These are phyloP conservation scores for Siphamia tubifer DNA, from an alignment of 2,113 vertebrate species.

Conservation along the genomic window DNA sequence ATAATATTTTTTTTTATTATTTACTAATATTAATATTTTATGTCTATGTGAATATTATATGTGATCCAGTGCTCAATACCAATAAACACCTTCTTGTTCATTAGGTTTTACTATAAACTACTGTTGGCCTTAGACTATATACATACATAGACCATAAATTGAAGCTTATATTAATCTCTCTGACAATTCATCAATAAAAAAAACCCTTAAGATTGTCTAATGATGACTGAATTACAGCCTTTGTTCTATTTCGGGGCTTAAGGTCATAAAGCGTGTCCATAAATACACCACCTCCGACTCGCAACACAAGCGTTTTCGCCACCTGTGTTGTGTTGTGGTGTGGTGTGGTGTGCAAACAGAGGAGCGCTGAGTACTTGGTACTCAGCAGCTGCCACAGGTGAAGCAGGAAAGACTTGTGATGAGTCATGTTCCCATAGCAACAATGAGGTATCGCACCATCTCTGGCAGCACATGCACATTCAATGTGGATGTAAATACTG, in stretches of 20 bases:
- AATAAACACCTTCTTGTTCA: too few relatives aligned
- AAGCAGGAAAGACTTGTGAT: conserved; percentile 66
- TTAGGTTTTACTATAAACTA: too few relatives aligned
- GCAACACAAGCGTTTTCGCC: conserved; percentile 6
- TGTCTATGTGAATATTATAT: too few relatives aligned
- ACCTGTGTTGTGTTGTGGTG: conserved; percentile 6
- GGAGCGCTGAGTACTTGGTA: conserved; percentile 60
- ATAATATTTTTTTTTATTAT: too few relatives aligned
- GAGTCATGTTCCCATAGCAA: conserved; percentile 81
- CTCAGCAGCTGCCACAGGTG: conserved; percentile 77
- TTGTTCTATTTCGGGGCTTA: not conserved
- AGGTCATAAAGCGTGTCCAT: not conserved
- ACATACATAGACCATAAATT: too few relatives aligned
- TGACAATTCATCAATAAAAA: too few relatives aligned
- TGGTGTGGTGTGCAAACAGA: conserved; percentile 72
- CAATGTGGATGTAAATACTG: conserved; percentile 69
- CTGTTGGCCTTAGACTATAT: too few relatives aligned
- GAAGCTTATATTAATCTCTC: too few relatives aligned
- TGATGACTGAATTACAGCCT: not conserved
- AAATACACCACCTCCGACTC: not conserved
- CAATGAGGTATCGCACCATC: conserved; percentile 70
- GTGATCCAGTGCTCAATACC: too few relatives aligned
- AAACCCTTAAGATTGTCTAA: not conserved
- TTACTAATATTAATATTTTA: too few relatives aligned
- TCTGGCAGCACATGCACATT: conserved; percentile 47